Evolutionary conservation across 2,888 invertebrate genomes (phyloP).

Genomic region (Pyrrhosoma nymphula): DNA sequence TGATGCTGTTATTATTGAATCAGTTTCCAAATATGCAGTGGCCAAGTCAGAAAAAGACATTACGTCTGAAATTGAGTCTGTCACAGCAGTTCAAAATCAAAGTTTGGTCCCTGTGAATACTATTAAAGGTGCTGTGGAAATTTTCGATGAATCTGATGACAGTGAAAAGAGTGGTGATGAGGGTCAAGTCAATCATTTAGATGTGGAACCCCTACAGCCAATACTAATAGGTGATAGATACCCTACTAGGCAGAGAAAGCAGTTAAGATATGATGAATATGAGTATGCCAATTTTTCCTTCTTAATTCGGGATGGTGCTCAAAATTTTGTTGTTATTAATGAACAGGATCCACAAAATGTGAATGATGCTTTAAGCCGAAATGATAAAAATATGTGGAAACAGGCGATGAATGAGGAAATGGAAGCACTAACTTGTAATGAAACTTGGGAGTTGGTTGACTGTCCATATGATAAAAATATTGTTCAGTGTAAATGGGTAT

Average conservation of each 20-base stretch:
- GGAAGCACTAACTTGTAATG: not conserved
- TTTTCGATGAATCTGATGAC: no score
- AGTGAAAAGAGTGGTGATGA: no score
- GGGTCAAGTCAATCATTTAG: no score
- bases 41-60: no score
- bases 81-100: not conserved
- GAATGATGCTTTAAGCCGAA: not conserved
- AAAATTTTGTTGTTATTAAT: not conserved
- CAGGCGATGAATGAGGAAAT: not conserved
- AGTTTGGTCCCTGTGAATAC: not conserved
- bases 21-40: not conserved
- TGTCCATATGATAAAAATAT: not conserved
- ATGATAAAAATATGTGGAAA: not conserved
- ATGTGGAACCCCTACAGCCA: no score
- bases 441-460: not conserved
- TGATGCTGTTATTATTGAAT: not conserved
- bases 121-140: no score
- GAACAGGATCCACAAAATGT: slow-evolving; percentile 1
- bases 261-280: not conserved
- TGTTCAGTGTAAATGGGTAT: not conserved
- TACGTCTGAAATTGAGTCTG: not conserved
- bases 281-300: not conserved
- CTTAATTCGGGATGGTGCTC: not conserved
- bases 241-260: not conserved
- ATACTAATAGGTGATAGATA: no score